phyloP scores from a whole-genome alignment of 2,797 vertebrate species.

The Epinephelus awoara region DNA sequence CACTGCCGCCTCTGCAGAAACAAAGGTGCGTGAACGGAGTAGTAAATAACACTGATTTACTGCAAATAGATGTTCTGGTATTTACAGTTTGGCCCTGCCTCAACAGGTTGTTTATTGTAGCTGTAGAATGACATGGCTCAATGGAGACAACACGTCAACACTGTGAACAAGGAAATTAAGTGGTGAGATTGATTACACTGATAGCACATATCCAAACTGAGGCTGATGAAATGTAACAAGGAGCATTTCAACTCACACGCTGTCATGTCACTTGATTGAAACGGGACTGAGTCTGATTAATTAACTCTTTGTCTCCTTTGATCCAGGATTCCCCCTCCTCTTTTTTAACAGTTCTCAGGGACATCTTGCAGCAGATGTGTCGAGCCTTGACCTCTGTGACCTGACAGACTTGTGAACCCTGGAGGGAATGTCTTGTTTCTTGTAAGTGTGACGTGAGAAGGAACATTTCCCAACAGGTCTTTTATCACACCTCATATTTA shows the following conservation, averaged over 20 bases:
- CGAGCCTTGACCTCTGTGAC: constrained; percentile 62
- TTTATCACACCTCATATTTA: constrained; percentile 2
- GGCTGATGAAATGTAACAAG: constrained; percentile 40
- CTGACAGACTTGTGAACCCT: constrained; percentile 38
- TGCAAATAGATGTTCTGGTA: constrained; percentile 90
- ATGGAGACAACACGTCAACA: constrained; percentile 88
- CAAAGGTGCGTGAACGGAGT: constrained; percentile 94
- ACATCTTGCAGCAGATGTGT: constrained; percentile 12
- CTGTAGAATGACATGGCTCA: constrained; percentile 83
- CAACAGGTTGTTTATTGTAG: constrained; percentile 92
- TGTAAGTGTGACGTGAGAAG: constrained; percentile 3
- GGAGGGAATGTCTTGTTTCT: constrained; percentile 21
- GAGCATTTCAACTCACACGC: constrained; percentile 32
- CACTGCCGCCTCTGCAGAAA: constrained; percentile 92
- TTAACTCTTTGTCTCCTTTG: constrained; percentile 20
- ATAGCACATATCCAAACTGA: constrained; percentile 75
- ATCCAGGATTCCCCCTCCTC: neutral
- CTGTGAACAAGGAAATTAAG: constrained; percentile 89
- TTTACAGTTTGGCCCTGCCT: constrained; percentile 90
- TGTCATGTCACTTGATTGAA: constrained; percentile 11
- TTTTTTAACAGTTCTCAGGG: constrained; percentile 14
- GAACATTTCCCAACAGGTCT: constrained; percentile 13
- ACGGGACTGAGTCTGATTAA: constrained; percentile 22
- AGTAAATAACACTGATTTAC: constrained; percentile 98
- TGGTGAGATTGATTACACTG: constrained; percentile 85